Evolutionary conservation across 2,797 vertebrate genomes (phyloP), one percentile per base, ranked within the genome.

Genomic region (Spatula clypeata): DNA sequence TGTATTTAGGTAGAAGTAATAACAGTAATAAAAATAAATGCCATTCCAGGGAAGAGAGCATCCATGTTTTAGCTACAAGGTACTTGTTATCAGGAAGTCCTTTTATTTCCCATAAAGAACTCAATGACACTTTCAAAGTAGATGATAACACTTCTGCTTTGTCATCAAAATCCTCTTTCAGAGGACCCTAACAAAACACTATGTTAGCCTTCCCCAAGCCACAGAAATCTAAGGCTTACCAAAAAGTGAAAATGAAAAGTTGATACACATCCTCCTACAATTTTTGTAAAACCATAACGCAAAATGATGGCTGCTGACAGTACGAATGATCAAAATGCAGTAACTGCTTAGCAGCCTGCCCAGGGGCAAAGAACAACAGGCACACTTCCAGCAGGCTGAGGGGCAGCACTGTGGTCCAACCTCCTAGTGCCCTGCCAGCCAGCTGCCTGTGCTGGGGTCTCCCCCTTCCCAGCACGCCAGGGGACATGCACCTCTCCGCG

Each of bases 41-140:
- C 4, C 65, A 23, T 32, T 86, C 29, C 31, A 3, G 9, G 15
- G 51, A 76, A 77, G 6, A 71, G 1, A n/a, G 4, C 29, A 57
- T 31, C 32, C 23, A n/a, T 49, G 13, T 38, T 66, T 23, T 55
- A 69, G 11, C 19, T 70, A 54, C 8, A 75, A 47, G 19, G 61
- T 16, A n/a, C 80, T 61, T 61, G 80, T 6, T 21, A 47, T 19
- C 19, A 58, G 6, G 11, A 72, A 18, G 84, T 13, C 36, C 44
- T 81, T 80, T 79, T 4, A 6, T 29, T 87, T 79, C 11, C 45
- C 38, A 36, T 19, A 72, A 72, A 81, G 80, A 94, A 72, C 29
- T 61, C 1, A 86, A 38, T 13, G 23, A n/a, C 24, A 27, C 27
- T 73, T 89, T 76, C 47, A 92, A 92, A 76, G 6, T 3, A 8